Evolutionary conservation across 2,113 vertebrate species (phyloP).

Genomic region (Chionis minor): DNA sequence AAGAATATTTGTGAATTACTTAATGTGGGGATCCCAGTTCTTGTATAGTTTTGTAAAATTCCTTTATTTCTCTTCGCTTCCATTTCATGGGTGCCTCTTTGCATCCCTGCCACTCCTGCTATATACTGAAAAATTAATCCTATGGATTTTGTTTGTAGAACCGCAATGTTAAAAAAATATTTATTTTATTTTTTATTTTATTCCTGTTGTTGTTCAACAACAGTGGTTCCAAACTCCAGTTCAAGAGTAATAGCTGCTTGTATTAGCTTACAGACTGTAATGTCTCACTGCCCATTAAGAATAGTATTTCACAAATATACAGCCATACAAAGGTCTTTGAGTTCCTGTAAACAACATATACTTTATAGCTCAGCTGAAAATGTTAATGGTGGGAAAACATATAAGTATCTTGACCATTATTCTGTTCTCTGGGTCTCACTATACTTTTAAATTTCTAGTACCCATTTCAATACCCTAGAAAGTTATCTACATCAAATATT

Average conservation of each 20-base stretch:
- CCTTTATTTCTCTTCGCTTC: neutral
- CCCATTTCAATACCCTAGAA: neutral
- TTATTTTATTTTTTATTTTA: neutral
- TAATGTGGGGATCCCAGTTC: neutral
- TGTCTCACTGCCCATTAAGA: neutral
- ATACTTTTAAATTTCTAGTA: neutral
- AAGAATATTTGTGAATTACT: neutral
- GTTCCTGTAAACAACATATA: neutral
- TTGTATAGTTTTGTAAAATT: neutral
- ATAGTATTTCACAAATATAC: neutral
- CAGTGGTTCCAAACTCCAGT: neutral
- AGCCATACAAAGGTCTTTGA: neutral
- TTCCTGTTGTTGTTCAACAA: neutral
- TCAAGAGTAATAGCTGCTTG: neutral
- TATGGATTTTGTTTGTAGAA: neutral
- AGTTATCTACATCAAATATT: conserved; percentile 39
- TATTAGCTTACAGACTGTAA: neutral
- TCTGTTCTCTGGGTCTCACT: neutral
- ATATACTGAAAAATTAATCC: neutral
- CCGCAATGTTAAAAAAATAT: neutral
- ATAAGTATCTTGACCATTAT: neutral
- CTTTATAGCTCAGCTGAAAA: neutral
- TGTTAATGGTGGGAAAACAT: neutral
- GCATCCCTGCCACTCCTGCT: neutral
- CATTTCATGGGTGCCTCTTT: neutral